phyloP scores from a whole-genome alignment of 1,140 invertebrate genomes.

The Periplaneta americana region DNA sequence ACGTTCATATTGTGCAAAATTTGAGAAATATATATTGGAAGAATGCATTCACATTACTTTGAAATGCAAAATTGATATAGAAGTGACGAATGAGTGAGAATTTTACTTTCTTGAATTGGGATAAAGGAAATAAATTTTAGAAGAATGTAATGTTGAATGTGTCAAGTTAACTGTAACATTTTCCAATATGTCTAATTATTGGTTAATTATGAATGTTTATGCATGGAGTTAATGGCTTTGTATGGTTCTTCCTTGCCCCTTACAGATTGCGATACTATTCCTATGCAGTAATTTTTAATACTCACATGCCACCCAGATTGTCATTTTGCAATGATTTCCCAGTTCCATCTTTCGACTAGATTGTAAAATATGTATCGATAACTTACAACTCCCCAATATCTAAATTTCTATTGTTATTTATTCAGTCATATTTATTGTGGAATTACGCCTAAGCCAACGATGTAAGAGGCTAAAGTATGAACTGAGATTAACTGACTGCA shows the following conservation, averaged over 20 bases:
- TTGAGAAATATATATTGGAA: background rate
- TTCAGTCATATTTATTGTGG: background rate
- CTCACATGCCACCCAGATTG: background rate
- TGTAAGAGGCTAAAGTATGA: background rate
- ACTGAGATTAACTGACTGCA: background rate
- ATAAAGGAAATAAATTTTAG: background rate
- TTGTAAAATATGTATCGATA: background rate
- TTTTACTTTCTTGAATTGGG: background rate
- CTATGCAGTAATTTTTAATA: background rate
- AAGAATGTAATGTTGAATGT: background rate
- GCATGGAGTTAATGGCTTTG: background rate
- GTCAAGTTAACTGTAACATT: background rate
- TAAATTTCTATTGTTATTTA: background rate
- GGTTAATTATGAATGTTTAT: background rate
- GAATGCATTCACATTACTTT: background rate
- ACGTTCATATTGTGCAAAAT: background rate
- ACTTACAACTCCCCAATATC: background rate
- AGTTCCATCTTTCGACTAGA: background rate
- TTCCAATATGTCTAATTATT: background rate
- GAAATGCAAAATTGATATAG: background rate
- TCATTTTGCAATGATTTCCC: background rate
- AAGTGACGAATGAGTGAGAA: background rate
- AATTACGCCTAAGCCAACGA: background rate
- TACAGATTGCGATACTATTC: background rate
- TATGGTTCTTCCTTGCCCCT: background rate